These are phyloP conservation scores for Epistrophella euchroma DNA, from an alignment of 2,888 invertebrate genomes.

Conservation along the genomic window DNA sequence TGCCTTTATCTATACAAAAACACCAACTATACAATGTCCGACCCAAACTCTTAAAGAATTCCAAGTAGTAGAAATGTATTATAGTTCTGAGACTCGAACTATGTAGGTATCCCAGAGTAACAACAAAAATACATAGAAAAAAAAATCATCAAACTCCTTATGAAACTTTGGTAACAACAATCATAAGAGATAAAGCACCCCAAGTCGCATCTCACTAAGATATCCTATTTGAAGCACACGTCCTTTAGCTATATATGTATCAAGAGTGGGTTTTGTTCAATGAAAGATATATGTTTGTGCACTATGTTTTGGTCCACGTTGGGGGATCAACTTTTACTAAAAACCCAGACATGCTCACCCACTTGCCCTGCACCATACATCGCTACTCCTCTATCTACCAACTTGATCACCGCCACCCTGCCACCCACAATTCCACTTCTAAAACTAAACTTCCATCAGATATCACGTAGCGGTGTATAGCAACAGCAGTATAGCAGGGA, in stretches of 20 bases:
- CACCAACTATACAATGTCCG: background rate
- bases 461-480: constrained; percentile 51
- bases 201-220: constrained; percentile 39
- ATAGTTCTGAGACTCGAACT: constrained; percentile 9
- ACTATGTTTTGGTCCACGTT: constrained; percentile 27
- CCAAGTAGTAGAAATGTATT: constrained; percentile 19
- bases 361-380: background rate
- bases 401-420: constrained; percentile 11
- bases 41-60: constrained; percentile 27
- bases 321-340: constrained; percentile 49
- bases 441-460: constrained; percentile 64
- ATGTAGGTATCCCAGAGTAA: background rate
- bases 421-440: background rate
- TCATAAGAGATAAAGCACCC: constrained; percentile 57
- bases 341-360: constrained; percentile 45
- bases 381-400: background rate
- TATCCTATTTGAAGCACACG: constrained; percentile 29
- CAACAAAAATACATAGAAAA: constrained; percentile 15
- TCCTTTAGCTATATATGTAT: background rate
- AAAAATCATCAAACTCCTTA: constrained; percentile 36
- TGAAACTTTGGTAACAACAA: constrained; percentile 60
- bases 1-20: background rate
- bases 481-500: constrained; percentile 7
- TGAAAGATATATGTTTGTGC: constrained; percentile 18
- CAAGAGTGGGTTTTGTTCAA: constrained; percentile 14